Percentiles rank a stretch among this genome's conserved stretches.
Conservation (phyloP, 2,113 vertebrate genomes). For the Podocnemis expansa region DNA sequence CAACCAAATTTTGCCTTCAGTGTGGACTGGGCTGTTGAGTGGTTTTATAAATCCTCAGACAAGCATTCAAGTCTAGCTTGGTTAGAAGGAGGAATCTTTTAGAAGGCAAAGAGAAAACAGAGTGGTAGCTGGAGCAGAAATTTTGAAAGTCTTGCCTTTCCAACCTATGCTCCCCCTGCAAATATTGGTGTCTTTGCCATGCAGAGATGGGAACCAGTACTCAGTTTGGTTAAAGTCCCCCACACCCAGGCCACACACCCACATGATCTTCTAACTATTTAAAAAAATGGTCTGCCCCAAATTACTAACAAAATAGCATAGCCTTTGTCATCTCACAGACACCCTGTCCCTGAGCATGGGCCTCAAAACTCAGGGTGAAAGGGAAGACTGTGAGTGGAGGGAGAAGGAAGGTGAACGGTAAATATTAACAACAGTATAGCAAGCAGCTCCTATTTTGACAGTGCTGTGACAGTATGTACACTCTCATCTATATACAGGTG, state of each 20-base stretch:
- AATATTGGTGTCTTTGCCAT: neutral
- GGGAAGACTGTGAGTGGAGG: neutral
- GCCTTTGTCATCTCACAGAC: neutral
- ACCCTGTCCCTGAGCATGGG: neutral
- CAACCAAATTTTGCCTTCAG: too few species aligned
- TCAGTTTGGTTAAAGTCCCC: neutral
- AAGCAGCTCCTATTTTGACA: constrained; percentile 54
- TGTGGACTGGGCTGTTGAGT: neutral
- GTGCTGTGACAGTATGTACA: constrained; percentile 29
- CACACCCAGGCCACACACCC: neutral
- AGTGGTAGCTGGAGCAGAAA: neutral
- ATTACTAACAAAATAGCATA: neutral
- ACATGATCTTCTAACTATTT: neutral
- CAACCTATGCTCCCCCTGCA: neutral
- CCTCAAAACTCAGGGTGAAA: constrained; percentile 14
- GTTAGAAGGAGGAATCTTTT: neutral
- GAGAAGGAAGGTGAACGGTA: constrained; percentile 13
- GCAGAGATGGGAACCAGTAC: neutral
- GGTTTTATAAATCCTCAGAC: neutral
- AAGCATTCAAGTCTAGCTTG: constrained; percentile 13
- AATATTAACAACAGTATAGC: constrained; percentile 61
- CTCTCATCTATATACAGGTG: constrained; percentile 48
- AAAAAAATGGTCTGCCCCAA: neutral
- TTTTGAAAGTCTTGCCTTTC: neutral
- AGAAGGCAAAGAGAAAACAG: neutral